These are phyloP conservation scores for Euphydryas editha DNA, from an alignment of 2,888 invertebrate species.

Conservation along the genomic window DNA sequence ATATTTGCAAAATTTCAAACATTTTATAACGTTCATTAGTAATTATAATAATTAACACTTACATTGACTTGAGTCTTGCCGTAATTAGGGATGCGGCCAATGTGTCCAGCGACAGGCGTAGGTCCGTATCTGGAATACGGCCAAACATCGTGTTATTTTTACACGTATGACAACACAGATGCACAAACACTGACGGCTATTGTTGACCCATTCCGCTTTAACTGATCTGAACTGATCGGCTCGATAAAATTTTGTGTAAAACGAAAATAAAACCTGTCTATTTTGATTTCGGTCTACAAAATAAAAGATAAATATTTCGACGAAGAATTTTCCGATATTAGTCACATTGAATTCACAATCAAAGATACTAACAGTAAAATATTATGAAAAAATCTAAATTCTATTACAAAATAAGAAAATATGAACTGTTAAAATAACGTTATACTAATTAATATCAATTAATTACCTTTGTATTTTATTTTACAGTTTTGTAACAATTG, in stretches of 20 bases:
- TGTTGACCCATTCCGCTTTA: slow-evolving; percentile 64
- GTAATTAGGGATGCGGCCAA: slow-evolving; percentile 78
- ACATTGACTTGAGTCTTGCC: slow-evolving; percentile 78
- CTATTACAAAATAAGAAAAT: too few relatives aligned
- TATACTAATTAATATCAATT: too few relatives aligned
- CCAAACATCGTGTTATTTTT: slow-evolving; percentile 76
- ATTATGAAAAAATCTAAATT: too few relatives aligned
- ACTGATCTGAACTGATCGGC: slow-evolving; percentile 21
- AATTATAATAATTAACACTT: slow-evolving; percentile 50
- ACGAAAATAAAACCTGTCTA: slow-evolving; percentile 16
- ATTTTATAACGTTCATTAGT: neutral
- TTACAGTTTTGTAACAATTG: neutral
- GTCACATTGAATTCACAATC: neutral
- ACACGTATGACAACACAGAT: slow-evolving; percentile 54
- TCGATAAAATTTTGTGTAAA: slow-evolving; percentile 16
- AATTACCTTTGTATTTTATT: neutral
- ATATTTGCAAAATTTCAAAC: neutral
- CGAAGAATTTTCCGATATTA: neutral
- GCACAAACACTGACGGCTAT: slow-evolving; percentile 44
- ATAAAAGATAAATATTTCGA: neutral
- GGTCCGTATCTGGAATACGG: slow-evolving; percentile 75
- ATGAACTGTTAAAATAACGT: too few relatives aligned
- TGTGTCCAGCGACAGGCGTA: slow-evolving; percentile 66
- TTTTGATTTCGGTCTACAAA: slow-evolving; percentile 16
- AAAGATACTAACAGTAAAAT: too few relatives aligned